Conservation (phyloP, 2,113 vertebrate species). For the Typhlomys cinereus region DNA sequence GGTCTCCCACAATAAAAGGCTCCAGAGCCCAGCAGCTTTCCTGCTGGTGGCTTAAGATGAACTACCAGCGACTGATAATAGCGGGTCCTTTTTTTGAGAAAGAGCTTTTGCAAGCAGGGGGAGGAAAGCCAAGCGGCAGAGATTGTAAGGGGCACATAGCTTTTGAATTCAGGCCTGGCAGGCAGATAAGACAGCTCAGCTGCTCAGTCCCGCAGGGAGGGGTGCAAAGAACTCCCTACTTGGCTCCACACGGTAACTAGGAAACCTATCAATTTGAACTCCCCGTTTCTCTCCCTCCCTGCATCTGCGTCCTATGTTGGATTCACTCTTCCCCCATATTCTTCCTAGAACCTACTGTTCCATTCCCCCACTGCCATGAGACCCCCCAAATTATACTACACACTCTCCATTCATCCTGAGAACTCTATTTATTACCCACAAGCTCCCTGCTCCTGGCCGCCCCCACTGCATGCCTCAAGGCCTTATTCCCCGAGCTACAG, state of each 20-base stretch:
- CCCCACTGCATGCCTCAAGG: background rate
- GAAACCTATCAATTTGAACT: background rate
- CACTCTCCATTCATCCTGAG: background rate
- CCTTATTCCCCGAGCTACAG: background rate
- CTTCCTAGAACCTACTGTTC: background rate
- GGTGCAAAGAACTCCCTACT: accelerated
- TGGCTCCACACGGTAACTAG: background rate
- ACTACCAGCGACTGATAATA: constrained; percentile 13
- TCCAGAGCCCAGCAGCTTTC: background rate
- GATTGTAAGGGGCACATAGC: accelerated
- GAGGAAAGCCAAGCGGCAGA: background rate
- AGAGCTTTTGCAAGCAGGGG: background rate
- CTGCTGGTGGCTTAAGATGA: constrained; percentile 44
- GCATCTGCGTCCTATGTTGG: background rate
- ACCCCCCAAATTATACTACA: accelerated
- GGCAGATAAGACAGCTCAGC: accelerated
- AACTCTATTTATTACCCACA: background rate
- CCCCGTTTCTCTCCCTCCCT: background rate
- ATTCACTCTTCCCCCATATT: background rate
- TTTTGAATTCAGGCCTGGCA: background rate
- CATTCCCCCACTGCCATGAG: background rate
- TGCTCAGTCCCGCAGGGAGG: accelerated
- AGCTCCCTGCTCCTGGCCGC: background rate
- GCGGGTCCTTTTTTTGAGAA: background rate
- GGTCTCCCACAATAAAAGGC: constrained; percentile 43